phyloP scores from a whole-genome alignment of 2,113 vertebrate species.

The Panthera uncia region DNA sequence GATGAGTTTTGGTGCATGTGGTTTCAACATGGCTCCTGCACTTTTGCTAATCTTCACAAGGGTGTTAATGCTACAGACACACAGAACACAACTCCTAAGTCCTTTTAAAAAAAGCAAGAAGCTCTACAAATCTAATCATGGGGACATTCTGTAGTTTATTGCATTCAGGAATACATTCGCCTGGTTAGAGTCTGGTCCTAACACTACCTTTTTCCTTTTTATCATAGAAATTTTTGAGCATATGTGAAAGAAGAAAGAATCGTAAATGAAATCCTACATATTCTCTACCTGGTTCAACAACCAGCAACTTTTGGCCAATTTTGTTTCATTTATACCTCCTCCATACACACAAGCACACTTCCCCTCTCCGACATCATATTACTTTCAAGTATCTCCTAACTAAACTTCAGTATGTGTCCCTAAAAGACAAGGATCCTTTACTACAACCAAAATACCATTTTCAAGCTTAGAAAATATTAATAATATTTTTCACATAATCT shows the following conservation, averaged over 20 bases:
- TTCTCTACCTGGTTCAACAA: not conserved
- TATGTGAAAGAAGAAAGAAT: not conserved
- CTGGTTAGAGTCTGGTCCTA: not conserved
- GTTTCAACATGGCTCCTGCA: slow-evolving; percentile 94
- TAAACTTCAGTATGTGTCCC: not conserved
- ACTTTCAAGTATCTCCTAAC: not conserved
- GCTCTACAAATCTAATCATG: not conserved
- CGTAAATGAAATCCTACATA: not conserved
- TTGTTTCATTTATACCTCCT: not conserved
- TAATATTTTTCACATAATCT: not conserved
- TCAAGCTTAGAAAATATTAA: slow-evolving; percentile 27
- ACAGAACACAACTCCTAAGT: slow-evolving; percentile 35
- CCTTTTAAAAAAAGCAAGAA: not conserved
- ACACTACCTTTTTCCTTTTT: not conserved
- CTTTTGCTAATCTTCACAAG: slow-evolving; percentile 99
- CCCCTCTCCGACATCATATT: not conserved
- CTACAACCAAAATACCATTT: not conserved
- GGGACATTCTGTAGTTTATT: not conserved
- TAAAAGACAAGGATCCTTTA: not conserved
- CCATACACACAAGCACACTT: not conserved
- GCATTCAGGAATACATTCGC: not conserved
- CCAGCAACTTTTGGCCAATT: not conserved
- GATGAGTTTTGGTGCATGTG: slow-evolving; percentile 94
- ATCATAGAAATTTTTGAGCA: not conserved
- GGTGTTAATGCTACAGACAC: slow-evolving; percentile 92